Evolutionary conservation across 2,113 vertebrate genomes (phyloP), one percentile per base, ranked within the genome.

Genomic region (Poeciliopsis retropinna): DNA sequence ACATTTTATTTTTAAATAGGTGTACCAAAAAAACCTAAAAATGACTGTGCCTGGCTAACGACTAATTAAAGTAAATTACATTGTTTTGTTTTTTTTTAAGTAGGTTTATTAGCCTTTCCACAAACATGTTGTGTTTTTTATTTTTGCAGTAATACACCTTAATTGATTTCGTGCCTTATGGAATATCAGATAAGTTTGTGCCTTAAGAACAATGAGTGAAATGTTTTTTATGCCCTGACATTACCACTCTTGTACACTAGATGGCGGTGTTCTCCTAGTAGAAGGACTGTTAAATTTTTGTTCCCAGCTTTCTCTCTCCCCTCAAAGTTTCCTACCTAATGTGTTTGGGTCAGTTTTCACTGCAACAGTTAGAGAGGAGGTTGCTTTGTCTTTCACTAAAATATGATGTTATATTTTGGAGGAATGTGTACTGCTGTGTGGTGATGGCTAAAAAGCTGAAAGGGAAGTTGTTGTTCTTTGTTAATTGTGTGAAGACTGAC

Each of bases 181-280:
- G 14, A 22, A 41, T 15, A 47, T 75, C 12, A 32, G 31, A 57
- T 14, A 66, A 11, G 0, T 5, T 3, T 44, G 31, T 37, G 57
- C 51, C 29, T 51, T 60, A 47, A 64, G 41, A 28, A 41, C 39
- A 41, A 28, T 10, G 39, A 28, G 15, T 22, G 5, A 12, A 64
- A 54, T 60, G 31, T 41, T 67, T 10, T 76, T 74, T 29, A 4
- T 25, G 1, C 32, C 27, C 29, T 60, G 61, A 28, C 15, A 61
- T 75, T 57, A 28, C 32, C 15, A 1, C 3, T 67, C 22, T 60
- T 13, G 25, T 65, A 82, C 90, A 92, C 88, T 68, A 90, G 92
- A 86, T 81, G 85, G 82, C 0, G 67, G 44, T 77, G 64, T 68
- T 78, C 62, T 14, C 73, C 65, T 75, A 29, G 76, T 71, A 72